Percentiles rank a stretch among this genome's conserved stretches.
These are phyloP conservation scores for Prunella himalayana DNA, from an alignment of 2,113 vertebrate genomes.

Conservation along the genomic window DNA sequence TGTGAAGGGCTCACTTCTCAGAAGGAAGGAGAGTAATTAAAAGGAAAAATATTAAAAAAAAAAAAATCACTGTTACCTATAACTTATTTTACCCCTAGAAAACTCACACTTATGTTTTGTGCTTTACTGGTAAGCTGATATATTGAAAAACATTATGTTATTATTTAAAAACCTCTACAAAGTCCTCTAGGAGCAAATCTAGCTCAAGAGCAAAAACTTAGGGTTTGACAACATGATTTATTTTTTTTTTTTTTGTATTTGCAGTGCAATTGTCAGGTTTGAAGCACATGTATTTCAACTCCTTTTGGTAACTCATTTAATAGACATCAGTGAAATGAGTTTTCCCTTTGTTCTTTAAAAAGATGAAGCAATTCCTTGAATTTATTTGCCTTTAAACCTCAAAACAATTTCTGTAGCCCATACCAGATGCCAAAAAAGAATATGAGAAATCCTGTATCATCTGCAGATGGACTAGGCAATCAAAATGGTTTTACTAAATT, in stretches of 20 bases:
- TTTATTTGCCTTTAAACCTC: neutral
- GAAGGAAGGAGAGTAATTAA: neutral
- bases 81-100: neutral
- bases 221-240: neutral
- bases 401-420: neutral
- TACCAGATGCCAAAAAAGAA: neutral
- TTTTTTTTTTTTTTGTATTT: neutral
- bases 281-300: neutral
- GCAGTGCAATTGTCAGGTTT: neutral
- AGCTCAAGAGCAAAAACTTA: neutral
- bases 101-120: neutral
- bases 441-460: neutral
- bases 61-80: neutral
- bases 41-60: neutral
- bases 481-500: neutral
- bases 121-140: neutral
- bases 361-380: neutral
- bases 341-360: neutral
- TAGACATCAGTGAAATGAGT: neutral
- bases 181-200: neutral
- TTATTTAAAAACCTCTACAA: neutral
- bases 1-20: neutral
- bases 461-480: neutral
- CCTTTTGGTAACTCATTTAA: neutral
- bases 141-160: neutral